Evolutionary conservation across 2,888 invertebrate species (phyloP).

Genomic region (Kuschelorhynchus macadamiae): DNA sequence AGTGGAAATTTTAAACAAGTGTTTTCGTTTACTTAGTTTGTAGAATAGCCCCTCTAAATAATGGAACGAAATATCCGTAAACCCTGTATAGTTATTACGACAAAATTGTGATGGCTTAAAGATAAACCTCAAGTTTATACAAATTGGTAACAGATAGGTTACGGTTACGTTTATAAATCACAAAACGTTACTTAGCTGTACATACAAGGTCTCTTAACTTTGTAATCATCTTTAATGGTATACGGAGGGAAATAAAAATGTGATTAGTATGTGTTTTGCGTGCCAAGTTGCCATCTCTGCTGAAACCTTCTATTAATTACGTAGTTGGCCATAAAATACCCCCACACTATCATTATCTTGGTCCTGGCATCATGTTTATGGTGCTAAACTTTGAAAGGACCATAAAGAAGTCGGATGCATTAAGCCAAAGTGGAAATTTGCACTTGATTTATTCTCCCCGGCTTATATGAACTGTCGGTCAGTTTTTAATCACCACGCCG

Average conservation of each 20-base stretch:
- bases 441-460: conserved; percentile 28
- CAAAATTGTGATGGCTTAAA: too few relatives aligned
- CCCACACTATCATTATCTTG: conserved; percentile 46
- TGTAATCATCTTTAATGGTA: too few relatives aligned
- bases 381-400: conserved; percentile 38
- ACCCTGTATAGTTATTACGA: too few relatives aligned
- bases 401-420: conserved; percentile 43
- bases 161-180: too few relatives aligned
- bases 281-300: conserved; percentile 31
- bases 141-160: too few relatives aligned
- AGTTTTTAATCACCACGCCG: conserved; percentile 21
- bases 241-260: conserved; percentile 4
- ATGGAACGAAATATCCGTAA: too few relatives aligned
- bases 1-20: too few relatives aligned
- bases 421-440: conserved; percentile 32
- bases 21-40: too few relatives aligned
- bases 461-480: conserved; percentile 21
- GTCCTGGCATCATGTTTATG: conserved; percentile 42
- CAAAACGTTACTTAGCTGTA: too few relatives aligned
- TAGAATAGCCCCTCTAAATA: too few relatives aligned
- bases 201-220: too few relatives aligned
- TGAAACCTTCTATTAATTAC: conserved; percentile 42
- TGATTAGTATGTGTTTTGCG: conserved; percentile 39
- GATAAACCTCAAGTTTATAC: too few relatives aligned
- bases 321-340: conserved; percentile 44